Evolutionary conservation across 1,140 invertebrate genomes (phyloP).

Genomic region (Ylistrum balloti): DNA sequence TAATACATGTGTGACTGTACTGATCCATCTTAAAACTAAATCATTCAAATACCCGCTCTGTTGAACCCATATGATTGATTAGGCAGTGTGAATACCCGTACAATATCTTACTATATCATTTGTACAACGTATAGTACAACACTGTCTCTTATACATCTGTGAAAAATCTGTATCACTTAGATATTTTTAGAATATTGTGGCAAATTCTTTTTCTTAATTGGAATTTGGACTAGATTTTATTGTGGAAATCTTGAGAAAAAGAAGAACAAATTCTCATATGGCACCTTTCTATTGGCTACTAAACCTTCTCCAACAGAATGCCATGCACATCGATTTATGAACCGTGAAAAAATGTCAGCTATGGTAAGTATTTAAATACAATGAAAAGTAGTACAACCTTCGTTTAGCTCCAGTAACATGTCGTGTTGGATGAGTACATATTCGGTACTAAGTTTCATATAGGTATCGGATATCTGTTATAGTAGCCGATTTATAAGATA

Average conservation of each 20-base stretch:
- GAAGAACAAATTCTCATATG: no score
- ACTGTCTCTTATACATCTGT: no score
- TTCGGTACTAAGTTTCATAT: background rate
- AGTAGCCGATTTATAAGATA: background rate
- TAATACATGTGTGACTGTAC: background rate
- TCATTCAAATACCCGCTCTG: background rate
- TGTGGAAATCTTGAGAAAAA: no score
- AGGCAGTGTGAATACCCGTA: background rate
- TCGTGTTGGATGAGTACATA: background rate
- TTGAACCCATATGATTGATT: background rate
- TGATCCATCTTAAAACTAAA: background rate
- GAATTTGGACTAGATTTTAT: no score
- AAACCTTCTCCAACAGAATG: background rate
- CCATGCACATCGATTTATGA: background rate
- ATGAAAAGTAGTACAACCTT: background rate
- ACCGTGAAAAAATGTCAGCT: background rate
- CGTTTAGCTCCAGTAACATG: background rate
- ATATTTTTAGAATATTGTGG: no score
- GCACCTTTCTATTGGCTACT: no score
- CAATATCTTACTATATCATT: no score
- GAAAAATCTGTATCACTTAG: no score
- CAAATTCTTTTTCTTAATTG: no score
- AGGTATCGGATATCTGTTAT: background rate
- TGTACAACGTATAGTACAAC: no score
- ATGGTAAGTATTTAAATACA: background rate